A percentile compares a stretch with the other conserved stretches of the same genome.
Evolutionary conservation across 2,888 invertebrate species (phyloP).

Genomic region (Laspeyria flexula): DNA sequence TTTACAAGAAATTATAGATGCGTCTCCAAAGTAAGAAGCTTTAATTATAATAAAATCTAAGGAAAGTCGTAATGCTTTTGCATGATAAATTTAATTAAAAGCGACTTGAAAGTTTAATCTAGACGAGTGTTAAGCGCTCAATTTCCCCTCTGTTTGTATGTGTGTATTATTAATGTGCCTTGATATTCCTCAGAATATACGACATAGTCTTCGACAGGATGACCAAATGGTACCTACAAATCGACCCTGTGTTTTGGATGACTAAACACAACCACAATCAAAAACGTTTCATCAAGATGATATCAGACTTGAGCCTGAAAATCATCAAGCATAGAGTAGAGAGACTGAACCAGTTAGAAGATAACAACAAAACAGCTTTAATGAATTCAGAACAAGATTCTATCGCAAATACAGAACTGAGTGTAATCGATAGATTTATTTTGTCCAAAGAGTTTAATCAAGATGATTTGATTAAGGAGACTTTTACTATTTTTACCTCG

Average conservation of each 20-base stretch:
- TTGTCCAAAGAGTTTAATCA: constrained; percentile 59
- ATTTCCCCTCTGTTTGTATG: too few species aligned
- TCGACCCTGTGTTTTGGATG: constrained; percentile 66
- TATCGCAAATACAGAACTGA: constrained; percentile 55
- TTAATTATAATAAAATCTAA: neutral
- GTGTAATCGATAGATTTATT: constrained; percentile 73
- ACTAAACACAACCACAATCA: constrained; percentile 38
- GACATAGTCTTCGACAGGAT: constrained; percentile 65
- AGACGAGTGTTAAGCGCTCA: too few species aligned
- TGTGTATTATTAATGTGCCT: too few species aligned
- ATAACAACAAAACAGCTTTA: constrained; percentile 36
- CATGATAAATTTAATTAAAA: too few species aligned
- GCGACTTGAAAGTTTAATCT: too few species aligned
- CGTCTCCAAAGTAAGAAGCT: constrained; percentile 54
- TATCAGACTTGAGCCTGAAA: constrained; percentile 42
- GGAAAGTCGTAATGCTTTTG: too few species aligned
- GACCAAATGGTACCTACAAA: constrained; percentile 76
- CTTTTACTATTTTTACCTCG: constrained; percentile 74
- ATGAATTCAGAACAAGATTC: constrained; percentile 57
- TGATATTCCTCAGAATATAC: constrained; percentile 61
- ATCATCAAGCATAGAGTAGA: constrained; percentile 53
- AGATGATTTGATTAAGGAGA: constrained; percentile 60
- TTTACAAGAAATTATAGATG: constrained; percentile 56
- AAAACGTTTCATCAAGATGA: constrained; percentile 42
- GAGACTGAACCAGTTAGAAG: constrained; percentile 46